phyloP scores from a whole-genome alignment of 2,888 invertebrate species.

The Pachydiplax longipennis region DNA sequence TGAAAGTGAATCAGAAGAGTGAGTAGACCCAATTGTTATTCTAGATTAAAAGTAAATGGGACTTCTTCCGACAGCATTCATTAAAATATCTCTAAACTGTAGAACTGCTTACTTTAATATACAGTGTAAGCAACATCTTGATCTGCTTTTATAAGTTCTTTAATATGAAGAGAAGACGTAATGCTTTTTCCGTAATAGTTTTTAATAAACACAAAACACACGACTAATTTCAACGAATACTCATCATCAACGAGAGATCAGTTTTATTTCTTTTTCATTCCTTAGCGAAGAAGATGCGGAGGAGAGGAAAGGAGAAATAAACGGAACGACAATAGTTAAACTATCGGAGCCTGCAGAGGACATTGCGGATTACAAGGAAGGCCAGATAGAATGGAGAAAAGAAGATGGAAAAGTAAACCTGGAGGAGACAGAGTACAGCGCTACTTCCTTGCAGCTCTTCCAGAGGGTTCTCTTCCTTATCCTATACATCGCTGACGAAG shows the following conservation, averaged over 20 bases:
- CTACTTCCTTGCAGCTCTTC: neutral
- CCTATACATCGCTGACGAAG: slow-evolving; percentile 28
- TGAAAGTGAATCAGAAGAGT: neutral
- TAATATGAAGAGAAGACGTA: too few relatives aligned
- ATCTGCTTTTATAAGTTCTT: too few relatives aligned
- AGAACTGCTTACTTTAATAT: too few relatives aligned
- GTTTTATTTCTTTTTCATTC: neutral
- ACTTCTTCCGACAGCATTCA: too few relatives aligned
- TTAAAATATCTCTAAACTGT: too few relatives aligned
- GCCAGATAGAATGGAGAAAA: neutral
- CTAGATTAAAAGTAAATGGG: neutral
- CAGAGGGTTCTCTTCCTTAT: neutral
- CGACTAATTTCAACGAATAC: too few relatives aligned
- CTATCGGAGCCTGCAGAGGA: neutral
- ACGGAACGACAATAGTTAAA: neutral
- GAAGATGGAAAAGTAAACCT: neutral
- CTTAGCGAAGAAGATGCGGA: neutral
- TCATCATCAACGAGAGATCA: too few relatives aligned
- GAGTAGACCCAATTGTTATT: neutral
- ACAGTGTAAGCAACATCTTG: too few relatives aligned
- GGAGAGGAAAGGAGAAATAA: neutral
- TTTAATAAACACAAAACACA: too few relatives aligned
- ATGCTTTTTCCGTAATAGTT: too few relatives aligned
- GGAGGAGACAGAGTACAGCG: neutral
- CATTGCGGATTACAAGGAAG: neutral